A percentile compares a stretch with the other conserved stretches of the same genome.
Conservation (phyloP, 2,888 invertebrate genomes). For the Acheta domesticus region DNA sequence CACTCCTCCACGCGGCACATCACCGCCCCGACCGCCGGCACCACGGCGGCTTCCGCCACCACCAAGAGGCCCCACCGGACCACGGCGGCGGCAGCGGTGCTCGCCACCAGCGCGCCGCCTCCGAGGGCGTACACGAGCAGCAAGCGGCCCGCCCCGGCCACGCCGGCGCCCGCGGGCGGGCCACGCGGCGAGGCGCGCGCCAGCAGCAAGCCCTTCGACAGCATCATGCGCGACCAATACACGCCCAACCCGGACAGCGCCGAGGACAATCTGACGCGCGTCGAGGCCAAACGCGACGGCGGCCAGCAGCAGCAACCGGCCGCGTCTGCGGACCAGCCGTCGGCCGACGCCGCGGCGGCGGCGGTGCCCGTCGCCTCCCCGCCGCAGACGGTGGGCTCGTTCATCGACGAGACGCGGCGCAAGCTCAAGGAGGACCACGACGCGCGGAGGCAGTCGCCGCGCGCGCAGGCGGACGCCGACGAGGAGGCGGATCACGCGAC, state of each 20-base stretch:
- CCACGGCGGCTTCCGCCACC: background rate
- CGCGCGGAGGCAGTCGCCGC: background rate
- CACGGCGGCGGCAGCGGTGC: background rate
- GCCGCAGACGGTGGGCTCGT: background rate
- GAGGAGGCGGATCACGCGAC: background rate
- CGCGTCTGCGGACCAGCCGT: background rate
- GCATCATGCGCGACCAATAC: background rate
- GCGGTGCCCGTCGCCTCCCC: background rate
- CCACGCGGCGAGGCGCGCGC: background rate
- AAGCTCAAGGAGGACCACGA: conserved; percentile 1
- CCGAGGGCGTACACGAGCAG: background rate
- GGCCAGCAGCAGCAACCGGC: background rate
- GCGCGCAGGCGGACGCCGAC: background rate
- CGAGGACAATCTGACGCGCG: background rate
- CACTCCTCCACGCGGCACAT: background rate
- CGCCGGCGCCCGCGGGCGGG: background rate
- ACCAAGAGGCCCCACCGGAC: background rate
- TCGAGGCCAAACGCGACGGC: background rate
- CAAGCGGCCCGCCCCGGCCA: background rate
- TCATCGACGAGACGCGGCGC: conserved; percentile 8
- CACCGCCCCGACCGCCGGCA: background rate
- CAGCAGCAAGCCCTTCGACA: conserved; percentile 2
- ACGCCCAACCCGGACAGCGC: background rate
- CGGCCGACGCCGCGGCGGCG: background rate
- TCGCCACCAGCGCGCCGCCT: background rate